A percentile compares a stretch with the other conserved stretches of the same genome.
phyloP scores from a whole-genome alignment of 2,888 invertebrate species.

The Coleophora flavipennella region DNA sequence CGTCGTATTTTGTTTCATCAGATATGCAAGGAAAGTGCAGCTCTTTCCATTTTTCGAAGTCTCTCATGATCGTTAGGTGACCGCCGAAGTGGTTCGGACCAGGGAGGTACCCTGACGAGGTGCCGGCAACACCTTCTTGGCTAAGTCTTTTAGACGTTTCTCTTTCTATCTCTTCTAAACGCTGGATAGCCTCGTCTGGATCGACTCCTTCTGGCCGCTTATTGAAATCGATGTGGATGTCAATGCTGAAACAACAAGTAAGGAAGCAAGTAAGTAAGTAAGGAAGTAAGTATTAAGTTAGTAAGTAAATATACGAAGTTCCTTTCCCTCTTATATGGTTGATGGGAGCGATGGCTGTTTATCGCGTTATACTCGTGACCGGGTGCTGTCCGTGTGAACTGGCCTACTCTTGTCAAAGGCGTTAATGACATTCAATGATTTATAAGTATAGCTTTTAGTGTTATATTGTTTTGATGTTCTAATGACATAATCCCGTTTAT shows the following conservation, averaged over 20 bases:
- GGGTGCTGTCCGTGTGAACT: too few relatives aligned
- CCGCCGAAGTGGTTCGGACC: slow-evolving; percentile 3
- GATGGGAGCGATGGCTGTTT: too few relatives aligned
- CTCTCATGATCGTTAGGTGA: slow-evolving; percentile 20
- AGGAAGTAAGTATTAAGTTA: too few relatives aligned
- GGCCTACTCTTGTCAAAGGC: too few relatives aligned
- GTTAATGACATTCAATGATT: too few relatives aligned
- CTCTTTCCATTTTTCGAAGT: slow-evolving; percentile 27
- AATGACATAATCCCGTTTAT: too few relatives aligned
- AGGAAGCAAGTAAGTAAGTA: too few relatives aligned
- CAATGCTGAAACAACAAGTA: slow-evolving; percentile 47
- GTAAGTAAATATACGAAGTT: too few relatives aligned
- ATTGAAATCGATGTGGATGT: slow-evolving; percentile 51
- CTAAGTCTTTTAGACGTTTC: slow-evolving; percentile 45
- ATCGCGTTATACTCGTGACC: too few relatives aligned
- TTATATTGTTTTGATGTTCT: too few relatives aligned
- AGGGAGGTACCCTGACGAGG: slow-evolving; percentile 3
- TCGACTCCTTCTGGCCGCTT: slow-evolving; percentile 36
- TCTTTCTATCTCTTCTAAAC: slow-evolving; percentile 53
- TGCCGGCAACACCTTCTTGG: neutral
- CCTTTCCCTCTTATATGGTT: too few relatives aligned
- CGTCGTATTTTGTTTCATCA: slow-evolving; percentile 7
- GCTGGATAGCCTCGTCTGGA: slow-evolving; percentile 45
- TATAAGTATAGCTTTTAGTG: too few relatives aligned
- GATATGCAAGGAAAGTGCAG: slow-evolving; percentile 8